Conservation (phyloP, 2,888 invertebrate species). For the Macropis europaea region DNA sequence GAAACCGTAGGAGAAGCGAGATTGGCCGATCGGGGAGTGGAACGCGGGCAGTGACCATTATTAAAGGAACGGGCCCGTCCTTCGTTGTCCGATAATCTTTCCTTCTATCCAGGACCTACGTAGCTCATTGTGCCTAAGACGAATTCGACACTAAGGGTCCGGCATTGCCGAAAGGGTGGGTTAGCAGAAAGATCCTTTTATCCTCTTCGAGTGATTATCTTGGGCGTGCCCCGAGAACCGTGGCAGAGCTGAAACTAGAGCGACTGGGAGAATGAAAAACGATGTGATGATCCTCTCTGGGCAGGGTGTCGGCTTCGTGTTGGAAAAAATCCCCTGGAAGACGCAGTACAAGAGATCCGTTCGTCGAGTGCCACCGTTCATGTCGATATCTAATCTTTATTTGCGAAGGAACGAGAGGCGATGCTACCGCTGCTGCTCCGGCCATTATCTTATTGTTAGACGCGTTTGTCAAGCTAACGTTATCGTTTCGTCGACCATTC, state of each 20-base stretch:
- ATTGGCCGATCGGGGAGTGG: constrained; percentile 27
- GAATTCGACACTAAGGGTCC: constrained; percentile 49
- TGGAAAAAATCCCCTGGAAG: neutral
- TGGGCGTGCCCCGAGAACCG: constrained; percentile 42
- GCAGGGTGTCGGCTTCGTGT: constrained; percentile 12
- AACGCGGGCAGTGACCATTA: constrained; percentile 29
- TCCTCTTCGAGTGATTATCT: constrained; percentile 52
- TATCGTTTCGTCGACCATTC: constrained; percentile 19
- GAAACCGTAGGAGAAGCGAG: constrained; percentile 22
- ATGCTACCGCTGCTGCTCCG: constrained; percentile 13
- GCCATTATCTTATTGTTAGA: constrained; percentile 29
- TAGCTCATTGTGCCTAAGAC: constrained; percentile 42
- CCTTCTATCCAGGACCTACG: neutral
- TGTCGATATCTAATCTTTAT: constrained; percentile 35
- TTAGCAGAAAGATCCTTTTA: constrained; percentile 38
- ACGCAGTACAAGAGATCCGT: neutral
- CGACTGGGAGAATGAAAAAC: constrained; percentile 37
- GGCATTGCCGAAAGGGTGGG: constrained; percentile 2
- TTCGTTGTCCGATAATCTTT: constrained; percentile 35
- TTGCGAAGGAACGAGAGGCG: constrained; percentile 11
- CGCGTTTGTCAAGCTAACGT: constrained; percentile 24
- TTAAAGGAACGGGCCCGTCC: constrained; percentile 26
- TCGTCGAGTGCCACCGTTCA: constrained; percentile 1
- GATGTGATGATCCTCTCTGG: constrained; percentile 20
- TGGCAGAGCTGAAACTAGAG: constrained; percentile 28